A percentile compares a stretch with the other conserved stretches of the same genome.
phyloP scores from a whole-genome alignment of 1,140 invertebrate species.

The Drosophila subpulchrella region DNA sequence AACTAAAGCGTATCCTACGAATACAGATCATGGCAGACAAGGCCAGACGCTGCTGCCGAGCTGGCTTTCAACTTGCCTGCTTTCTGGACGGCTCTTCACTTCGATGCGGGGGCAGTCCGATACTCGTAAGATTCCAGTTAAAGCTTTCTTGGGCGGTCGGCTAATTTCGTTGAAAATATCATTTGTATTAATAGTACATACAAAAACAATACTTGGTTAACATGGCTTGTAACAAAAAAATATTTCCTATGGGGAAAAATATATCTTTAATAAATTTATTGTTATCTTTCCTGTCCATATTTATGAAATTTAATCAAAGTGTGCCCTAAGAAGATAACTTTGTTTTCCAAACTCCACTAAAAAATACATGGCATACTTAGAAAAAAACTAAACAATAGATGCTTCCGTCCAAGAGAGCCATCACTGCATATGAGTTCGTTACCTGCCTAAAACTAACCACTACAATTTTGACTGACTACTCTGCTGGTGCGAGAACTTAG shows the following conservation, averaged over 20 bases:
- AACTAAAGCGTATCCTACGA: slow-evolving; percentile 65
- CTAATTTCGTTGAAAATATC: background rate
- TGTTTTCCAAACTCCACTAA: too few species aligned
- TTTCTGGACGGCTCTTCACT: slow-evolving; percentile 75
- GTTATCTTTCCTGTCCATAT: too few species aligned
- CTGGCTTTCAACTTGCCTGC: slow-evolving; percentile 60
- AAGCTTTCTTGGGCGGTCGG: background rate
- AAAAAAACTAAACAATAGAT: background rate
- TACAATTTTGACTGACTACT: slow-evolving; percentile 48
- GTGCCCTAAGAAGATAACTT: too few species aligned
- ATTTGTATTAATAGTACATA: too few species aligned
- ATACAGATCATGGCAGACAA: slow-evolving; percentile 59
- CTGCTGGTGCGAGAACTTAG: slow-evolving; percentile 54
- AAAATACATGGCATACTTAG: too few species aligned
- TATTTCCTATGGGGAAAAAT: too few species aligned
- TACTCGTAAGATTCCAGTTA: background rate
- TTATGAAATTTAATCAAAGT: too few species aligned
- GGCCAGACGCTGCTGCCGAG: slow-evolving; percentile 27
- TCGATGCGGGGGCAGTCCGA: slow-evolving; percentile 67
- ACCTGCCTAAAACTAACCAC: slow-evolving; percentile 57
- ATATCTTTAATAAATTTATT: too few species aligned
- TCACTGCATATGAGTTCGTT: slow-evolving; percentile 5
- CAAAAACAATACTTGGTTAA: too few species aligned
- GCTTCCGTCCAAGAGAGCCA: background rate
- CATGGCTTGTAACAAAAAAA: too few species aligned